These are phyloP conservation scores for Nannospalax galili DNA, from an alignment of 2,113 vertebrate genomes.

Conservation along the genomic window DNA sequence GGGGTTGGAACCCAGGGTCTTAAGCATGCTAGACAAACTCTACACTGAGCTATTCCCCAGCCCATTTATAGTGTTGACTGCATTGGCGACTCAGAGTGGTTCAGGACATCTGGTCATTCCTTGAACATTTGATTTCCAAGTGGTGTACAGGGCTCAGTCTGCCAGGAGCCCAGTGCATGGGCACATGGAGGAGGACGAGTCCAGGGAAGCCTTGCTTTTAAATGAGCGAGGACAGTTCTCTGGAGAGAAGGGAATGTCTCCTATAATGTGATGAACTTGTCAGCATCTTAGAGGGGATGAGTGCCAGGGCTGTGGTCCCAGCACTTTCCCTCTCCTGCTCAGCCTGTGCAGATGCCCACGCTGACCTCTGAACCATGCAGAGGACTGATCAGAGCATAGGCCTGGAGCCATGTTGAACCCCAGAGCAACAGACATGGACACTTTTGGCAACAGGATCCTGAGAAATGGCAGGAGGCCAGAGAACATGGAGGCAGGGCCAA, in stretches of 20 bases:
- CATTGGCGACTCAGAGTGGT: background rate
- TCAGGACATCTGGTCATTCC: background rate
- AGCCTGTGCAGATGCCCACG: background rate
- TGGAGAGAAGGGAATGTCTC: background rate
- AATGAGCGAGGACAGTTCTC: background rate
- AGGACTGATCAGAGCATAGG: constrained; percentile 30
- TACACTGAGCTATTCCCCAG: background rate
- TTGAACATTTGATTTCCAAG: background rate
- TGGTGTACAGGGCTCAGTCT: background rate
- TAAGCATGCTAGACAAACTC: background rate
- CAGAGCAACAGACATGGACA: constrained; percentile 58
- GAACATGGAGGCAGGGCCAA: constrained; percentile 76
- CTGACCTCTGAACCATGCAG: background rate
- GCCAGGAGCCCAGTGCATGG: background rate
- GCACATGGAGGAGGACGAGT: background rate
- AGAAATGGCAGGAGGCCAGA: constrained; percentile 87
- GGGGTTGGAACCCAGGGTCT: background rate
- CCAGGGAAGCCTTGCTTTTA: background rate
- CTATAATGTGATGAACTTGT: background rate
- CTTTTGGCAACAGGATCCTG: constrained; percentile 84
- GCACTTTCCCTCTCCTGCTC: background rate
- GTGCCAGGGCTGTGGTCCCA: background rate
- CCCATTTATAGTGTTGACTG: background rate
- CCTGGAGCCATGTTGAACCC: constrained; percentile 64
- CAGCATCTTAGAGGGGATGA: background rate